Percentiles rank a stretch among this genome's conserved stretches.
phyloP scores from a whole-genome alignment of 2,888 invertebrate species.

The Ennomos quercinarius region DNA sequence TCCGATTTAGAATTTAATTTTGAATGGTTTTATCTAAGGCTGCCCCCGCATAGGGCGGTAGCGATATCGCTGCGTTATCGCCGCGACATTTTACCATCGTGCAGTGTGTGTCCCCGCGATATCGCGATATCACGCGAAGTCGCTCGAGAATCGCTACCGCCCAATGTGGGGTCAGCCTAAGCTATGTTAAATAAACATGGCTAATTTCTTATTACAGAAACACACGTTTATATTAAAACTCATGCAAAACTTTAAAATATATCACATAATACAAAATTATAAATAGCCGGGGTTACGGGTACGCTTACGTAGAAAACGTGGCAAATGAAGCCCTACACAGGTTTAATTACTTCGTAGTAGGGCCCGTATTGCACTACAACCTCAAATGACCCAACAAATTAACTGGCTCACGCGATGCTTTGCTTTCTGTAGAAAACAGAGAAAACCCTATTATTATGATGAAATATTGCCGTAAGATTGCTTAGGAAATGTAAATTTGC shows the following conservation, averaged over 20 bases:
- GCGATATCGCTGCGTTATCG: too few species aligned
- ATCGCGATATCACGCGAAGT: too few species aligned
- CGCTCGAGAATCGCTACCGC: too few species aligned
- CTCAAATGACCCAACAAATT: constrained; percentile 81
- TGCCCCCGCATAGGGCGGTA: too few species aligned
- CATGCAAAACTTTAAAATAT: too few species aligned
- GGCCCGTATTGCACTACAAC: constrained; percentile 71
- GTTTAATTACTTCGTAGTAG: constrained; percentile 75
- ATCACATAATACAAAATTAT: too few species aligned
- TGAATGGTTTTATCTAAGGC: constrained; percentile 38
- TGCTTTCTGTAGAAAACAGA: constrained; percentile 46
- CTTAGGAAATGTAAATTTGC: constrained; percentile 14
- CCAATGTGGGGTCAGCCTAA: too few species aligned
- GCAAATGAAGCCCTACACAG: constrained; percentile 72
- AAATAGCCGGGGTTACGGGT: constrained; percentile 10
- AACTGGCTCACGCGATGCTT: constrained; percentile 78
- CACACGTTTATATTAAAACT: too few species aligned
- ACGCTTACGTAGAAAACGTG: constrained; percentile 39
- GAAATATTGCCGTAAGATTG: constrained; percentile 11
- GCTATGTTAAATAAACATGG: constrained; percentile 25
- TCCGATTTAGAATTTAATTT: constrained; percentile 46
- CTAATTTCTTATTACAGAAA: constrained; percentile 11
- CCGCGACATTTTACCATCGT: too few species aligned
- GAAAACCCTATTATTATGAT: constrained; percentile 30
- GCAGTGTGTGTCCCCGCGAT: too few species aligned